Evolutionary conservation across 2,113 vertebrate genomes (phyloP).

Genomic region (Sigmodon hispidus): DNA sequence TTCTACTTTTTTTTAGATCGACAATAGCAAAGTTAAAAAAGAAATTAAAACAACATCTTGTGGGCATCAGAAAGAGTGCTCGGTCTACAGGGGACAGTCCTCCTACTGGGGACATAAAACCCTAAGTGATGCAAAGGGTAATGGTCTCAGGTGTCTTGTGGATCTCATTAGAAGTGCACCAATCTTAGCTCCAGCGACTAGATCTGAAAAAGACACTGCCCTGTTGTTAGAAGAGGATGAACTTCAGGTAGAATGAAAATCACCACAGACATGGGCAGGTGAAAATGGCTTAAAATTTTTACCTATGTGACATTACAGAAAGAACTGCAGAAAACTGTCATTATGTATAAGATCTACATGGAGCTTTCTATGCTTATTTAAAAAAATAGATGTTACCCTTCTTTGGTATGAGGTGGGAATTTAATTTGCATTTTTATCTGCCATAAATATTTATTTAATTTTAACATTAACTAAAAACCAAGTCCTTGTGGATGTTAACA

Average conservation of each 20-base stretch:
- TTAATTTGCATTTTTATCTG: background rate
- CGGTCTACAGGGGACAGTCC: slow-evolving; percentile 6
- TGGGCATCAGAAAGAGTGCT: background rate
- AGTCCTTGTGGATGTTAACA: background rate
- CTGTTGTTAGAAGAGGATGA: background rate
- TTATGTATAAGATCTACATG: background rate
- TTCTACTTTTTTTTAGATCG: background rate
- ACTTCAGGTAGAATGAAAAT: background rate
- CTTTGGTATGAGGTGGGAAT: background rate
- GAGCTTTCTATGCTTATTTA: background rate
- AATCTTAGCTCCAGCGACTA: background rate
- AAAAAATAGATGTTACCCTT: background rate
- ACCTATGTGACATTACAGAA: background rate
- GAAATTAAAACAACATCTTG: slow-evolving; percentile 5
- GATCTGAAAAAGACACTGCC: background rate
- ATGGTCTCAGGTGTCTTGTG: slow-evolving; percentile 11
- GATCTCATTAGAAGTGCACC: background rate
- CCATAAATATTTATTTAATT: background rate
- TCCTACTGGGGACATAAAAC: background rate
- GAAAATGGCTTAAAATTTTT: background rate
- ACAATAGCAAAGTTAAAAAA: background rate
- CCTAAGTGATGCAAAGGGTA: background rate
- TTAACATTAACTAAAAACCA: background rate
- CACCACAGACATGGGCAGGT: background rate
- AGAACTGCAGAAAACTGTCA: background rate